Evolutionary conservation across 2,888 invertebrate species (phyloP), one percentile per base, ranked within the genome.

Genomic region (Cephus runcator): DNA sequence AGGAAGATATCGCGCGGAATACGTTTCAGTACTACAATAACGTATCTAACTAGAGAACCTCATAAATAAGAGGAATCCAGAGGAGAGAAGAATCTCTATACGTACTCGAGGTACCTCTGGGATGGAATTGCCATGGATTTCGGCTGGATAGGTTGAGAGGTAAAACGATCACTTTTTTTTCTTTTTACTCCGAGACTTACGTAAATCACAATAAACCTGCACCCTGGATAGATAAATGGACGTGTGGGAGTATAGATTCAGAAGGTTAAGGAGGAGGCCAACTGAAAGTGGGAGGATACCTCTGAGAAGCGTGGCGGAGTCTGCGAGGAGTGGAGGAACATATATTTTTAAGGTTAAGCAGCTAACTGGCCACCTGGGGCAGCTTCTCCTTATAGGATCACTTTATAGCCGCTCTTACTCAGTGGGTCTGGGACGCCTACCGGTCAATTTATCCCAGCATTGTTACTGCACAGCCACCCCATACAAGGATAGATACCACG

Each of bases 291-390:
- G 36, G 68, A 23, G 75, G 68, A 71, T 34, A 69, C 12, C 75
- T 40, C 40, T 73, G 34, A 75, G 74, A 73, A 36, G n/a, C 34
- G 34, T 30, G 69, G 34, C 34, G 69, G 34, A 71, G 77, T 74
- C 79, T 78, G 73, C 74, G n/a, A 56, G 77, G 69, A 35, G 75
- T 9, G 77, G 78, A 75, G 80, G 79, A 81, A 82, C 80, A 82
- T 81, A 82, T 85, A 81, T 84, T 86, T 86, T 84, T 85, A 85
- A 85, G 83, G 81, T 81, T 84, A 84, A 86, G 82, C 82, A 85
- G 84, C 83, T 86, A 86, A 86, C 83, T 82, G 84, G 84, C 85
- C 86, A 86, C 85, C 86, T 86, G 85, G 83, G 86, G 83, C 83
- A 79, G 80, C 75, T 82, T 84, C 81, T 83, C 81, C 83, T 86